Conservation (phyloP, 2,113 vertebrate genomes). For the Empidonax alnorum region DNA sequence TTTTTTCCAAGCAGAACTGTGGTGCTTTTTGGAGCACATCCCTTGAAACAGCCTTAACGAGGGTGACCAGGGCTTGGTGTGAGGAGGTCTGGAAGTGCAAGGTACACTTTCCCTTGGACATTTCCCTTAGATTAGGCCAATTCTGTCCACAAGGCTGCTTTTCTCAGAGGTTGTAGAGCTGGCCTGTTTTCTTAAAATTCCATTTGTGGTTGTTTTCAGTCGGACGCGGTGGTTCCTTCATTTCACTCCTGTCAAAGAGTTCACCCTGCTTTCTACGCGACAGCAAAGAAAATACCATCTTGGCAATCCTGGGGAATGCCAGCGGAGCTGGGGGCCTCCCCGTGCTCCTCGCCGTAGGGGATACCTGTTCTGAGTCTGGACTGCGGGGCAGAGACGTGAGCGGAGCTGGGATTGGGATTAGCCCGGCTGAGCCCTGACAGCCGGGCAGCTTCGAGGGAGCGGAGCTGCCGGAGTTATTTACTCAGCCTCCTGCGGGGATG, state of each 20-base stretch:
- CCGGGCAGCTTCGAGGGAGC: fast-evolving
- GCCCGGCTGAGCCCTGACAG: neutral
- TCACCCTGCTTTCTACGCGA: neutral
- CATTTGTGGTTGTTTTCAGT: neutral
- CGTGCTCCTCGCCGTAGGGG: neutral
- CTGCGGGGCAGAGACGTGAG: neutral
- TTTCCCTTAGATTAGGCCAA: neutral
- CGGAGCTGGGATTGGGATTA: neutral
- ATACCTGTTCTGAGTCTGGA: neutral
- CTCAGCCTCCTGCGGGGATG: neutral
- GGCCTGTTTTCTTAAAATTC: neutral
- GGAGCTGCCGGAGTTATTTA: neutral
- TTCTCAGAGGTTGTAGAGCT: neutral
- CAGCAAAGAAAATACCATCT: neutral
- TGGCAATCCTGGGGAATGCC: neutral
- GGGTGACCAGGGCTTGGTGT: neutral
- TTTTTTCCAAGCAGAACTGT: neutral
- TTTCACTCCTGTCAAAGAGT: neutral
- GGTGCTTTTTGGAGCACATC: neutral
- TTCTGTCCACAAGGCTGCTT: neutral
- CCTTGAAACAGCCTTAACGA: neutral
- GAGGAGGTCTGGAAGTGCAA: neutral
- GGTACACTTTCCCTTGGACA: neutral
- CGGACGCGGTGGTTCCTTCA: neutral
- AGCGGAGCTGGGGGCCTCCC: neutral